phyloP scores from a whole-genome alignment of 2,797 vertebrate genomes.

The Natrix natrix region DNA sequence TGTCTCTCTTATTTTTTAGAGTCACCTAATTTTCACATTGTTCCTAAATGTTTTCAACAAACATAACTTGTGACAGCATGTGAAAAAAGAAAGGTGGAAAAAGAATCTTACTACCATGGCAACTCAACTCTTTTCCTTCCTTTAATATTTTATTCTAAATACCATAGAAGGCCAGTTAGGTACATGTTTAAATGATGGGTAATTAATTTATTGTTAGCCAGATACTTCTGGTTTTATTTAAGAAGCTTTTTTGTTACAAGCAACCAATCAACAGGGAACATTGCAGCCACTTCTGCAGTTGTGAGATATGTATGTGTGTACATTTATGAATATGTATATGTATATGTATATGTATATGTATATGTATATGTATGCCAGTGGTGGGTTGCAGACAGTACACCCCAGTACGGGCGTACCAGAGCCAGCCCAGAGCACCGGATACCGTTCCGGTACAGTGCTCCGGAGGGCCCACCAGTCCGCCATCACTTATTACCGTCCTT shows the following conservation, averaged over 20 bases:
- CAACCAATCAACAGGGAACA: neutral
- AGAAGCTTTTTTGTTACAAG: slow-evolving; percentile 34
- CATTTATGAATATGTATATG: too few relatives aligned
- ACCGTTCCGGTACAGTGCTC: too few relatives aligned
- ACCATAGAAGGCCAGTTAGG: slow-evolving; percentile 46
- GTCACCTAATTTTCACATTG: slow-evolving; percentile 58
- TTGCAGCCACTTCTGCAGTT: neutral
- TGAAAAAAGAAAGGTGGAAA: slow-evolving; percentile 35
- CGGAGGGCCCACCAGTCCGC: too few relatives aligned
- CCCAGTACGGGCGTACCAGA: too few relatives aligned
- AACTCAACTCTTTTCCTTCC: slow-evolving; percentile 70
- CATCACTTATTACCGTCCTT: too few relatives aligned
- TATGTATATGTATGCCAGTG: too few relatives aligned
- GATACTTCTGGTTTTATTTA: slow-evolving; percentile 34
- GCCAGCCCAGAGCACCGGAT: too few relatives aligned
- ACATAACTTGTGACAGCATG: slow-evolving; percentile 60
- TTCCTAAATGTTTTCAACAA: slow-evolving; percentile 65
- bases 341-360: neutral
- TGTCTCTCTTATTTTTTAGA: slow-evolving; percentile 59
- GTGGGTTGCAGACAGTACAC: too few relatives aligned
- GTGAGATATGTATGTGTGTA: too few relatives aligned
- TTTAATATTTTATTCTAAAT: slow-evolving; percentile 65
- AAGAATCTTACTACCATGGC: slow-evolving; percentile 67
- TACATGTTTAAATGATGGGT: slow-evolving; percentile 20
- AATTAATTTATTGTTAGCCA: slow-evolving; percentile 54